Evolutionary conservation across 2,797 vertebrate genomes (phyloP), one percentile per base, ranked within the genome.

Genomic region (Gymnothorax javanicus): DNA sequence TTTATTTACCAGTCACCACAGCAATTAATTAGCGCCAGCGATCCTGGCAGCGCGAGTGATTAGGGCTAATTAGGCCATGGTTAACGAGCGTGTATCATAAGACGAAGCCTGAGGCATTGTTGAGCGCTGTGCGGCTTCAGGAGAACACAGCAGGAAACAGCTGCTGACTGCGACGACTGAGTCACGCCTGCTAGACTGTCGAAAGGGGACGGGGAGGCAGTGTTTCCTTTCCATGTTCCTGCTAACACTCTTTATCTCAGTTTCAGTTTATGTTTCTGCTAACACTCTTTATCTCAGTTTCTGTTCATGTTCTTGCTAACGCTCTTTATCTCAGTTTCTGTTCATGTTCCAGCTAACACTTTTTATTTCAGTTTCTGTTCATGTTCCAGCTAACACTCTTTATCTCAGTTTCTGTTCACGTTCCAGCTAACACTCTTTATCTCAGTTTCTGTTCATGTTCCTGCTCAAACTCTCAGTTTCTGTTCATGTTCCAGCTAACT

Each of bases 61-160:
- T 98, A 98, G 95, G 96, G 96, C 95, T 98, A 97, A 98, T 98
- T 98, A 97, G 93, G 91, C 96, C 91, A 96, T 93, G 94, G 95
- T 97, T 98, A 97, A 96, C 96, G 97, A 96, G 93, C 94, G 94
- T 94, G 94, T 96, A 95, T 97, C 96, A 96, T 95, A 96, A 96
- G 93, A 93, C 89, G 57, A 94, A 90, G 90, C 89, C 90, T 91
- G 92, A 95, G 92, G 92, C 87, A 87, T 89, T 95, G 94, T 95
- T 92, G 91, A 93, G 94, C 94, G 91, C 87, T 9, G 82, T 86
- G 90, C 86, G 4, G 88, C 88, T 7, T 81, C 89, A 88, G 85
- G 91, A 85, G 17, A 4, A 33, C 91, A 87, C 54, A 87, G 93
- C 91, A 93, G 92, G 87, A 95, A 95, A 89, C 95, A 96, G 94